phyloP scores from a whole-genome alignment of 2,888 invertebrate species.

The Sthenelais limicola region DNA sequence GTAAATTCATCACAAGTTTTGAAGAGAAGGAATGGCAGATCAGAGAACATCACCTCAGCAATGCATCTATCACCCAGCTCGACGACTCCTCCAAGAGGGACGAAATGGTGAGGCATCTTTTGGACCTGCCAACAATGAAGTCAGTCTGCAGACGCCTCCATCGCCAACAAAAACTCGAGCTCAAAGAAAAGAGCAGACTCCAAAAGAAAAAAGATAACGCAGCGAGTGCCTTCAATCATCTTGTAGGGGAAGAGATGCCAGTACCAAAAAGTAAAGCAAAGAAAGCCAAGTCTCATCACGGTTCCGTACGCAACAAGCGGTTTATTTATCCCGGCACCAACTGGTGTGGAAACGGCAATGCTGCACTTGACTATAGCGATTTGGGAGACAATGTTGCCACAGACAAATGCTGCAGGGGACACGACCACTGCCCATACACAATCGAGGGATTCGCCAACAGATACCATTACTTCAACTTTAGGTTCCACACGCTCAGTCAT shows the following conservation, averaged over 20 bases:
- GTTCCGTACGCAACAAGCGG: conserved; percentile 17
- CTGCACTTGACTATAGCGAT: conserved; percentile 85
- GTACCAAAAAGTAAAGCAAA: neutral
- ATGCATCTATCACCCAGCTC: conserved; percentile 1
- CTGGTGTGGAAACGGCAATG: conserved; percentile 93
- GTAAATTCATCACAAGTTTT: conserved; percentile 40
- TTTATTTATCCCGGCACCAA: conserved; percentile 90
- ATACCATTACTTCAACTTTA: conserved; percentile 90
- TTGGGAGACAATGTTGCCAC: conserved; percentile 87
- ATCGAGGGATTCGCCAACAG: conserved; percentile 88
- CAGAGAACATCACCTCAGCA: neutral
- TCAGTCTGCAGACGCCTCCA: conserved; percentile 18
- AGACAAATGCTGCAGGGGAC: conserved; percentile 90
- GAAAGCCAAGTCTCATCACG: neutral
- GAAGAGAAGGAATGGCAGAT: neutral
- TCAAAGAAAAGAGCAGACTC: neutral
- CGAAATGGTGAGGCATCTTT: neutral
- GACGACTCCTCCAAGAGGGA: neutral
- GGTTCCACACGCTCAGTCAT: conserved; percentile 91
- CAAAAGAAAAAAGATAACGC: neutral
- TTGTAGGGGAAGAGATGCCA: conserved; percentile 6
- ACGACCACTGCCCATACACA: conserved; percentile 89
- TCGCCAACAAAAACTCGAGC: neutral
- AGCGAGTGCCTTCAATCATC: neutral
- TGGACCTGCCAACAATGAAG: conserved; percentile 14